phyloP scores from a whole-genome alignment of 2,113 vertebrate species.

The Prunella himalayana region DNA sequence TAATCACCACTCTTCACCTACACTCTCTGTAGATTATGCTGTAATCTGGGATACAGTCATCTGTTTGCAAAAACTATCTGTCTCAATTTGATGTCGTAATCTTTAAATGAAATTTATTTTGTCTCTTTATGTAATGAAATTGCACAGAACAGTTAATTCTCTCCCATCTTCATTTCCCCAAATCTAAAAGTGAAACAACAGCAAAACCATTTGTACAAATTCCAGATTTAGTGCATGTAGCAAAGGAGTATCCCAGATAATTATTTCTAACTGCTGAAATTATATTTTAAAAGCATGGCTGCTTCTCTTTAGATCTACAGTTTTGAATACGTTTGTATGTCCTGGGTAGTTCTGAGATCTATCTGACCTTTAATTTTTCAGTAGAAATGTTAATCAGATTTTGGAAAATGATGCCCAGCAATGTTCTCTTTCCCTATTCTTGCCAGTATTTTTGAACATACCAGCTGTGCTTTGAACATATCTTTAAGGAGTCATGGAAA shows the following conservation, averaged over 20 bases:
- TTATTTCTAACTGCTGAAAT: neutral
- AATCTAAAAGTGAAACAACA: neutral
- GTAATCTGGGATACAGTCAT: neutral
- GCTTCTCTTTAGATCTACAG: neutral
- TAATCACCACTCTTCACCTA: neutral
- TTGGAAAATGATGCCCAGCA: neutral
- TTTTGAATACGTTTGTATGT: neutral
- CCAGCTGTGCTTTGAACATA: neutral
- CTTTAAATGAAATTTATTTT: neutral
- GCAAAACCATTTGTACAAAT: neutral
- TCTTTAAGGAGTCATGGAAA: neutral
- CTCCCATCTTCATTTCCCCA: neutral
- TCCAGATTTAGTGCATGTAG: neutral
- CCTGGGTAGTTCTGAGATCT: neutral
- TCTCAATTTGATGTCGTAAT: neutral
- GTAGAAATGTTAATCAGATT: neutral
- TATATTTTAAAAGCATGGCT: neutral
- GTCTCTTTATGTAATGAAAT: neutral
- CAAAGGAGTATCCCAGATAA: neutral
- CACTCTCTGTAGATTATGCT: neutral
- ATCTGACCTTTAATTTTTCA: neutral
- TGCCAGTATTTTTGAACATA: neutral
- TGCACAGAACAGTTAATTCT: neutral
- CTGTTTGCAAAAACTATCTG: neutral
- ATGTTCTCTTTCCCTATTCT: neutral